A percentile compares a stretch with the other conserved stretches of the same genome.
Evolutionary conservation across 2,113 vertebrate species (phyloP).

Genomic region (Odobenus rosmarus): DNA sequence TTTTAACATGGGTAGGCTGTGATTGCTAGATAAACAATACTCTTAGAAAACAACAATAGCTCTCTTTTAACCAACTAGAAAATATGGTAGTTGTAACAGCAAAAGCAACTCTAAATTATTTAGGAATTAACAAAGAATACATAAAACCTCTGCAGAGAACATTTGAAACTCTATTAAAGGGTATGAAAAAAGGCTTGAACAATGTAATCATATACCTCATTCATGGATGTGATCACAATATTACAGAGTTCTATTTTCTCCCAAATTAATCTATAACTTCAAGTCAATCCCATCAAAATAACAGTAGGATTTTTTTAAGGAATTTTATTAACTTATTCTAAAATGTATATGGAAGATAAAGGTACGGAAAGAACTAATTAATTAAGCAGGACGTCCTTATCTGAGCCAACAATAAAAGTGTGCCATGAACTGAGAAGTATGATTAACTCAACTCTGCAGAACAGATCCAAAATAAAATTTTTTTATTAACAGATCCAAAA

Average conservation of each 20-base stretch:
- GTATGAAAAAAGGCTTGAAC: background rate
- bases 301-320: constrained; percentile 9
- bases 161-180: background rate
- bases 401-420: constrained; percentile 19
- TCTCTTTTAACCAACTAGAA: constrained; percentile 30
- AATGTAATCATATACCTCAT: background rate
- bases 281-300: constrained; percentile 30
- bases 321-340: constrained; percentile 10
- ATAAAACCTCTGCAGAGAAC: constrained; percentile 18
- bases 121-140: constrained; percentile 41
- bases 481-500: background rate
- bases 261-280: background rate
- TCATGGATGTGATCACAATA: background rate
- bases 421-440: background rate
- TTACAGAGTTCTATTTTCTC: constrained; percentile 8
- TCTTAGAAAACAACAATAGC: background rate
- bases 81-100: constrained; percentile 35
- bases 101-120: constrained; percentile 14
- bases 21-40: background rate
- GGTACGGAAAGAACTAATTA: background rate
- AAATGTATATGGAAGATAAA: constrained; percentile 40
- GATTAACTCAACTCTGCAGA: background rate
- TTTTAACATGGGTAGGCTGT: background rate
- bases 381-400: background rate
- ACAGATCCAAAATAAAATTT: background rate